These are phyloP conservation scores for Eciton burchellii DNA, from an alignment of 1,140 invertebrate genomes.

Conservation along the genomic window DNA sequence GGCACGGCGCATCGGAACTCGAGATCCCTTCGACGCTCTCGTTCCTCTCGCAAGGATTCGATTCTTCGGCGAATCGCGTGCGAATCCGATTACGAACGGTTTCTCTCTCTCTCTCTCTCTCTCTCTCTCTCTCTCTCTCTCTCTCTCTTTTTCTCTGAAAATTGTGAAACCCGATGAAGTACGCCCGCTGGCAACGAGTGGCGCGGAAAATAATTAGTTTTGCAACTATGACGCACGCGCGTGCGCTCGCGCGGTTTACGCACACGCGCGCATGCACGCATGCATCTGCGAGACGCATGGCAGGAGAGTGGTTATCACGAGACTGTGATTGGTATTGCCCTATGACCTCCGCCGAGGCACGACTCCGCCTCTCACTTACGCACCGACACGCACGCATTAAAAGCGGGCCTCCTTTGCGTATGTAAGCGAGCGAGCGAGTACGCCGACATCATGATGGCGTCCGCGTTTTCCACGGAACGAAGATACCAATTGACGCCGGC, in stretches of 20 bases:
- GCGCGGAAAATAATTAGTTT: conserved; percentile 55
- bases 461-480: conserved; percentile 10
- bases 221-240: conserved; percentile 45
- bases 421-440: conserved; percentile 11
- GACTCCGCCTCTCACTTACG: conserved; percentile 80
- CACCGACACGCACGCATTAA: conserved; percentile 70
- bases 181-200: conserved; percentile 36
- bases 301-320: conserved; percentile 77
- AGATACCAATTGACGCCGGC: conserved; percentile 38
- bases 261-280: conserved; percentile 25
- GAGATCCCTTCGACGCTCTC: neutral
- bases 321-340: conserved; percentile 79
- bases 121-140: neutral
- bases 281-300: conserved; percentile 53
- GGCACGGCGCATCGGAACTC: neutral
- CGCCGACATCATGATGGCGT: conserved; percentile 11
- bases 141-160: conserved; percentile 14
- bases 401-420: conserved; percentile 52
- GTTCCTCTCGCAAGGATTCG: conserved; percentile 17
- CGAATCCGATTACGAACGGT: conserved; percentile 22
- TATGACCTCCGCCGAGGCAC: conserved; percentile 75
- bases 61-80: conserved; percentile 18
- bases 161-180: conserved; percentile 30
- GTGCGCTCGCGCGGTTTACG: too few species aligned
- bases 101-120: neutral